Base-by-base conservation (phyloP, 1,140 invertebrate species). In the Chlorops oryzae region DNA sequence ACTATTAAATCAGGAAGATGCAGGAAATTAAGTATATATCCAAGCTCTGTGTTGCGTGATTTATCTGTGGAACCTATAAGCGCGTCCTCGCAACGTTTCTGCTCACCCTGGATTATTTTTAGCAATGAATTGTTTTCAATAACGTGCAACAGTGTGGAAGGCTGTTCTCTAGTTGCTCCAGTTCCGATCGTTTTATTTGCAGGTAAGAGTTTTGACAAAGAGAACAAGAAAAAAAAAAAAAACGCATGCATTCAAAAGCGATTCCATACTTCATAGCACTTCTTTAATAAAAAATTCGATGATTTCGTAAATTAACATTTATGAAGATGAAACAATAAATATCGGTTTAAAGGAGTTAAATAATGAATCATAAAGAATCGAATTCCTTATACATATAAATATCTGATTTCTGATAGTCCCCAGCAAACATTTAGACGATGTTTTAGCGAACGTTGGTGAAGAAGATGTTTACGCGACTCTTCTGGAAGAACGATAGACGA, bases 21-120 rank as follows among this genome's bases (percentile, higher is more conserved):
- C 2, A 40, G 24, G 0, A 54, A 52, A 7, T 40, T 63, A 5
- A 45, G 51, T 20, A 17, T 69, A 39, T 56, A 66, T 45, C 44
- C 81, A 1, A 81, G 80, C 9, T 90, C 88, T 0, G 83, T 86
- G 1, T 69, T 92, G 1, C 78, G 71, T 3, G 58, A 60, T 5
- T 53, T 66, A 3, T 66, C 65, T 15, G 46, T 62, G 25, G 62
- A 70, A 3, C 70, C 74, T 0, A 50, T 71, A 1, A 62, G 63
- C 1, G 63, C 57, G 28, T 9, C 9, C 70, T 1, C 65, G 68
- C 24, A 71, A 78, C 12, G 69, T 92, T 20, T 85, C 83, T 0
- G n/a, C n/a, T 81, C 84, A 7, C 87, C 91, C 62, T 95, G 90
- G 88, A 73, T 93, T 17, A 76, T 92, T 24, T 93, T 86, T 67